These are phyloP conservation scores for Drosophila ambigua DNA, from an alignment of 1,140 invertebrate species.

Conservation along the genomic window DNA sequence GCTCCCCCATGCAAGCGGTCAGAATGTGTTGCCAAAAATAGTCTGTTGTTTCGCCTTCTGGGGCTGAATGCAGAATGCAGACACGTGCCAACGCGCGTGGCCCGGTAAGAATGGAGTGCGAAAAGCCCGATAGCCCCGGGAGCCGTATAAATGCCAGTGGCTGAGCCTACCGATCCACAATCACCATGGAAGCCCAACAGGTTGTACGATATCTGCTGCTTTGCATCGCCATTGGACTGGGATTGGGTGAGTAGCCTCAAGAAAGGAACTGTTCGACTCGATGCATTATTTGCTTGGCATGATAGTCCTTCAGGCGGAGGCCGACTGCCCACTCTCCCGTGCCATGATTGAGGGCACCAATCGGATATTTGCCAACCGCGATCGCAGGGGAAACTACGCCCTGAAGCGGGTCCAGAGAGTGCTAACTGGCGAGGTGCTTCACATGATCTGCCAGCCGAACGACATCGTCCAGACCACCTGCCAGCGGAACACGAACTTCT, in stretches of 20 bases:
- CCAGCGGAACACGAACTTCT: conserved; percentile 4
- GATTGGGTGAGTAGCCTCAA: conserved; percentile 7
- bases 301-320: conserved; percentile 29
- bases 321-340: conserved; percentile 33
- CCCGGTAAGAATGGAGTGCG: conserved; percentile 11
- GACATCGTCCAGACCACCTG: conserved; percentile 37
- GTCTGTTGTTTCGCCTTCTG: conserved; percentile 12
- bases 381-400: conserved; percentile 1
- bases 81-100: neutral
- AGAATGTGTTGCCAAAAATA: conserved; percentile 35
- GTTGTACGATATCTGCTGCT: conserved; percentile 11
- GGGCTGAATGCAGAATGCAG: conserved; percentile 5
- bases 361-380: conserved; percentile 38
- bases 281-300: too few species aligned
- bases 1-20: neutral
- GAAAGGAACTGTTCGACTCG: too few species aligned
- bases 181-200: conserved; percentile 32
- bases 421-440: conserved; percentile 19
- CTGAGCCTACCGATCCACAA: neutral
- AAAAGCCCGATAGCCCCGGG: neutral
- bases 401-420: conserved; percentile 33
- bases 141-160: conserved; percentile 24
- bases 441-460: conserved; percentile 34
- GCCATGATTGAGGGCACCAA: conserved; percentile 45
- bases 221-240: conserved; percentile 18